These are phyloP conservation scores for Blastobasis adustella DNA, from an alignment of 2,888 invertebrate species.

Conservation along the genomic window DNA sequence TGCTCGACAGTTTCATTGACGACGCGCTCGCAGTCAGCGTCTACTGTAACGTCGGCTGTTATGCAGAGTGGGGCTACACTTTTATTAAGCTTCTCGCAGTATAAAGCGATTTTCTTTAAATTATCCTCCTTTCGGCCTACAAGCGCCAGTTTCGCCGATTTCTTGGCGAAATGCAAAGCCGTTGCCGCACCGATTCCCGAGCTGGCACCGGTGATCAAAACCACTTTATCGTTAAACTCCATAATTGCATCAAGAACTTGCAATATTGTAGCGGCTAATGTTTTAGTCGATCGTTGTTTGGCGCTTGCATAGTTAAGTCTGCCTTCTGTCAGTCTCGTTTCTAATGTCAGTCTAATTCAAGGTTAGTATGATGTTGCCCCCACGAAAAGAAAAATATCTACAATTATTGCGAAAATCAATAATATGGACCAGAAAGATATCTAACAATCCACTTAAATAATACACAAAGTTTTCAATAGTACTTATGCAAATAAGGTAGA, in stretches of 20 bases:
- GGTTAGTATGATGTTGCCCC: too few species aligned
- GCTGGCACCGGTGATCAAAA: slow-evolving; percentile 81
- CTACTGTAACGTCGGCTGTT: slow-evolving; percentile 79
- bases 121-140: slow-evolving; percentile 69
- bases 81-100: slow-evolving; percentile 70
- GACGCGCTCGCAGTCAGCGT: slow-evolving; percentile 78
- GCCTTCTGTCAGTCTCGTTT: too few species aligned
- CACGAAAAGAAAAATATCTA: too few species aligned
- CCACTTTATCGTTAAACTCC: slow-evolving; percentile 77
- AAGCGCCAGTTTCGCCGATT: slow-evolving; percentile 77
- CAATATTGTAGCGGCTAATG: too few species aligned
- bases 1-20: slow-evolving; percentile 80
- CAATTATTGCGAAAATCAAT: too few species aligned
- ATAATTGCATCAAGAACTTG: slow-evolving; percentile 30
- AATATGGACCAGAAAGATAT: too few species aligned
- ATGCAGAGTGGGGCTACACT: slow-evolving; percentile 71
- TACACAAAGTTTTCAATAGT: too few species aligned
- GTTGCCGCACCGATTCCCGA: slow-evolving; percentile 85
- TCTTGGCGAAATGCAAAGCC: slow-evolving; percentile 78
- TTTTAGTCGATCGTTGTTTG: too few species aligned
- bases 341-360: too few species aligned
- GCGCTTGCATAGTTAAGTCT: too few species aligned
- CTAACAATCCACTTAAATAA: too few species aligned
- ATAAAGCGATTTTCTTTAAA: slow-evolving; percentile 49
- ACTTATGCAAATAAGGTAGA: too few species aligned